phyloP scores from a whole-genome alignment of 2,797 vertebrate genomes.

The Catamblyrhynchus diadema region DNA sequence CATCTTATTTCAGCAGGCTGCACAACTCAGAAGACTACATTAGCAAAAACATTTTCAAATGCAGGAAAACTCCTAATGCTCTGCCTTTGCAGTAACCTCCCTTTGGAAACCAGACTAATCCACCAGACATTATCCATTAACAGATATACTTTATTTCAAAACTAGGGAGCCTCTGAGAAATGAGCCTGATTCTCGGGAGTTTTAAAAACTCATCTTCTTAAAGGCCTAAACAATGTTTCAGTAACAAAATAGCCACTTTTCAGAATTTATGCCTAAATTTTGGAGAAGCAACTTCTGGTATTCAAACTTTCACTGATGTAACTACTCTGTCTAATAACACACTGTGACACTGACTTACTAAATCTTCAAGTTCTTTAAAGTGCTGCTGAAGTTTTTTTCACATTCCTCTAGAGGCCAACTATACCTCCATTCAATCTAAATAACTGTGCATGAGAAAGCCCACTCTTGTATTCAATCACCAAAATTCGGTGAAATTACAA shows the following conservation, averaged over 20 bases:
- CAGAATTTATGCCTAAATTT: background rate
- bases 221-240: background rate
- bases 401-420: background rate
- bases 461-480: fast-evolving
- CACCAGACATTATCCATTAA: background rate
- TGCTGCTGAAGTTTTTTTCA: background rate
- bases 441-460: fast-evolving
- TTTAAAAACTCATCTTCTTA: background rate
- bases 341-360: background rate
- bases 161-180: background rate
- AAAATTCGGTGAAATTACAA: background rate
- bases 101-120: background rate
- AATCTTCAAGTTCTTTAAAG: background rate
- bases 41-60: background rate
- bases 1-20: background rate
- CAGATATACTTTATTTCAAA: background rate
- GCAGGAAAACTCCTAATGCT: background rate
- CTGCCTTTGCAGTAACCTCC: background rate
- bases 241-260: background rate
- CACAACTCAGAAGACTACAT: background rate
- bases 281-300: background rate
- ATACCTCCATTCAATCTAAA: background rate
- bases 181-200: fast-evolving
- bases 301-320: background rate
- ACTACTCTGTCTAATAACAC: background rate